phyloP scores from a whole-genome alignment of 2,797 vertebrate species.

The Neosalanx taihuensis region DNA sequence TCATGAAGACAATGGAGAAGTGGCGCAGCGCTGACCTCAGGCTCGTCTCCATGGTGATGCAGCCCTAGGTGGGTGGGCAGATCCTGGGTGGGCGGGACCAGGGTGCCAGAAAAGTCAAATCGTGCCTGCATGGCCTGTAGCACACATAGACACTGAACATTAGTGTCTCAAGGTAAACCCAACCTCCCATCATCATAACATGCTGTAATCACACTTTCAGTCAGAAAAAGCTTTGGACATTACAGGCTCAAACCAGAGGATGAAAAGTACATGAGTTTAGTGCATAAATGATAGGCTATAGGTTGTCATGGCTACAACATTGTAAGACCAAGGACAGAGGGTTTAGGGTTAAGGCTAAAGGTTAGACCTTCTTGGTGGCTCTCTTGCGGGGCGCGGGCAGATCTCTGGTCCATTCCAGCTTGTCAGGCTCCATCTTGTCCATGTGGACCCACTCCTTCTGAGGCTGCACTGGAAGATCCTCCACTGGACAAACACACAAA shows the following conservation, averaged over 20 bases:
- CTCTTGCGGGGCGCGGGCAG: constrained; percentile 76
- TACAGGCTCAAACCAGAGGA: no score
- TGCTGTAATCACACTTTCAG: no score
- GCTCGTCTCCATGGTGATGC: constrained; percentile 96
- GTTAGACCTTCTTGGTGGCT: constrained; percentile 81
- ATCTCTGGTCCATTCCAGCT: constrained; percentile 92
- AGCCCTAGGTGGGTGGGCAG: constrained; percentile 92
- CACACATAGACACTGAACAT: constrained; percentile 23
- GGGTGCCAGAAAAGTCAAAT: constrained; percentile 86
- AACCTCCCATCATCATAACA: no score
- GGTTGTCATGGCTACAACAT: neutral
- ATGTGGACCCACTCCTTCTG: constrained; percentile 92
- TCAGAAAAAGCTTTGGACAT: no score
- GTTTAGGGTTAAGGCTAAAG: neutral
- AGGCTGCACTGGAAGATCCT: constrained; percentile 81
- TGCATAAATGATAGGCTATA: neutral
- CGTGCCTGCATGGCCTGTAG: constrained; percentile 92
- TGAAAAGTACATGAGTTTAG: neutral
- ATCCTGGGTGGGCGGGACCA: constrained; percentile 84
- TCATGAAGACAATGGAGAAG: neutral
- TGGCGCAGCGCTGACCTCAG: constrained; percentile 77
- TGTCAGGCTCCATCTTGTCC: constrained; percentile 92
- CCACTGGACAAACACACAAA: constrained; percentile 55
- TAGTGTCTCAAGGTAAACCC: neutral
- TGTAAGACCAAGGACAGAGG: neutral